Conservation (phyloP, 1,140 invertebrate species). For the Lepidurus packardi region DNA sequence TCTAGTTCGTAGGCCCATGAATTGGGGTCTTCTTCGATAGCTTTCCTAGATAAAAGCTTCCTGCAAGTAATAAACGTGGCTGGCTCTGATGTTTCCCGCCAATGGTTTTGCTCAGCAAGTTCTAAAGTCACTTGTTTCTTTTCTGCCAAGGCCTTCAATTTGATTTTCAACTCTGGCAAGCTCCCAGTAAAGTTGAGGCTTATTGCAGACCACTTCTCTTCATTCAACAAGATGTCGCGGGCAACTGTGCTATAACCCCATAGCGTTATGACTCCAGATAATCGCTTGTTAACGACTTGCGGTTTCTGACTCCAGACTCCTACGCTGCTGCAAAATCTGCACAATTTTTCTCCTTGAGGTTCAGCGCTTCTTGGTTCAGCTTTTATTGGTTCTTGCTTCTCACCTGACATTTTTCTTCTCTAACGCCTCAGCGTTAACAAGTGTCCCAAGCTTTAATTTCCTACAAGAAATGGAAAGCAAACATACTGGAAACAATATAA, state of each 20-base stretch:
- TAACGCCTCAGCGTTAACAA: no score
- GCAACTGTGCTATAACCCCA: background rate
- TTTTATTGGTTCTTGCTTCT: no score
- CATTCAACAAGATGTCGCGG: slow-evolving; percentile 8
- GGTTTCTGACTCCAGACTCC: slow-evolving; percentile 47
- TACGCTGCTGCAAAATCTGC: slow-evolving; percentile 34
- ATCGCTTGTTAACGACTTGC: slow-evolving; percentile 45
- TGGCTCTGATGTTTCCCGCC: background rate
- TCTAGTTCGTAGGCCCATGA: slow-evolving; percentile 39
- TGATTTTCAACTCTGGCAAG: slow-evolving; percentile 16
- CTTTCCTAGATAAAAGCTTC: slow-evolving; percentile 41
- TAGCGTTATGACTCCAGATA: slow-evolving; percentile 39
- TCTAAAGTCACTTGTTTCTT: slow-evolving; percentile 27
- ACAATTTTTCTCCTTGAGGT: background rate
- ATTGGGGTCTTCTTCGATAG: slow-evolving; percentile 36
- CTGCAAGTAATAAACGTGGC: background rate
- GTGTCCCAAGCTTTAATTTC: no score
- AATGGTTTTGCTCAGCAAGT: background rate
- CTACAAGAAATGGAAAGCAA: no score
- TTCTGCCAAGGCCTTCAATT: slow-evolving; percentile 34
- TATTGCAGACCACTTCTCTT: background rate
- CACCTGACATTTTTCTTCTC: no score
- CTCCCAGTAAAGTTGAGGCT: background rate
- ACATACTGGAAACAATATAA: no score
- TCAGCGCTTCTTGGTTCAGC: no score